Conservation (phyloP, 1,140 invertebrate genomes). For the Drosophila prosaltans region DNA sequence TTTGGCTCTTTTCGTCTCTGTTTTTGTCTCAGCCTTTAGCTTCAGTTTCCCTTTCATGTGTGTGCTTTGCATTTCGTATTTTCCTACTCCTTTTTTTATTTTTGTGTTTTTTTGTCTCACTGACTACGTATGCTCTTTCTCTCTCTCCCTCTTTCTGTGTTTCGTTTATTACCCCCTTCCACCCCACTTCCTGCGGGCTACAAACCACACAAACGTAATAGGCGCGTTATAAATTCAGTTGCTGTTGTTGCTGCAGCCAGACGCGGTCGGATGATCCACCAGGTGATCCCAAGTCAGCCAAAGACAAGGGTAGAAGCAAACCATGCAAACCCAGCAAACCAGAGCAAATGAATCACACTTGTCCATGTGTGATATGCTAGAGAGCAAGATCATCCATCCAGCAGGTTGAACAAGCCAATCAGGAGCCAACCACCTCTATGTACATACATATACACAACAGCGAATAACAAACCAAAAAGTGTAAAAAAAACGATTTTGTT, state of each 20-base stretch:
- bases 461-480: background rate
- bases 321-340: too few relatives aligned
- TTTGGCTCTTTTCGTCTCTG: constrained; percentile 3
- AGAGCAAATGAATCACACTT: constrained; percentile 13
- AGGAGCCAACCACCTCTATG: background rate
- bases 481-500: background rate
- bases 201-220: constrained; percentile 62
- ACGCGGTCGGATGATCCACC: constrained; percentile 28
- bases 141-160: constrained; percentile 25
- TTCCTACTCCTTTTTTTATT: background rate
- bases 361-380: constrained; percentile 15
- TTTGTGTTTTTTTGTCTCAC: constrained; percentile 7
- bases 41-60: background rate
- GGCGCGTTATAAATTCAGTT: constrained; percentile 68
- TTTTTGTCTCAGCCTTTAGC: constrained; percentile 1
- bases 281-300: constrained; percentile 24
- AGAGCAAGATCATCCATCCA: background rate
- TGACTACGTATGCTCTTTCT: constrained; percentile 13
- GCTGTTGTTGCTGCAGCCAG: constrained; percentile 35
- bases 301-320: background rate
- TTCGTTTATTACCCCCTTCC: constrained; percentile 64
- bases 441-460: background rate
- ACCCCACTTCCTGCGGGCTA: constrained; percentile 43
- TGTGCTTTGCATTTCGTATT: background rate
- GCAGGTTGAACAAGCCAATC: background rate